Conservation (phyloP, 2,797 vertebrate species). For the Danio aesculapii region DNA sequence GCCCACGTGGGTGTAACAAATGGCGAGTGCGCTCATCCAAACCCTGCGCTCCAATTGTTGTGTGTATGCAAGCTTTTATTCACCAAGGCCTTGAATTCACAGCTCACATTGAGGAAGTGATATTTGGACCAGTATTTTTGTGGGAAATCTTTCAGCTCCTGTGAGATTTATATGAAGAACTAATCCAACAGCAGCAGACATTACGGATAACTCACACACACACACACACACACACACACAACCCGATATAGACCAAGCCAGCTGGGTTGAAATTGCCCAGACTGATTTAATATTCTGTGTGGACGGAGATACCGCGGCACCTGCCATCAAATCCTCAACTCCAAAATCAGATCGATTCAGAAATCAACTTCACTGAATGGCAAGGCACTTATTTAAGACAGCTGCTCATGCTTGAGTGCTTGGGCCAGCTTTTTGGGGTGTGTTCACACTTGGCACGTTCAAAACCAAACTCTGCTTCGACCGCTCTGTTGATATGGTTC, state of each 20-base stretch:
- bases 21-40: neutral
- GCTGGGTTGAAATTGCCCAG: conserved; percentile 32
- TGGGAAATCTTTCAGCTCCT: conserved; percentile 20
- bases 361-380: conserved; percentile 33
- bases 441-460: no score
- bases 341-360: conserved; percentile 31
- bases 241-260: conserved; percentile 8
- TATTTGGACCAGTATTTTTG: conserved; percentile 16
- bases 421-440: neutral
- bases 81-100: conserved; percentile 11
- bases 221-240: conserved; percentile 16
- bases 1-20: conserved; percentile 17
- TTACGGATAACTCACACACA: conserved; percentile 18
- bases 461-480: no score
- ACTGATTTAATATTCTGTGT: conserved; percentile 37
- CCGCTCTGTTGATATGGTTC: no score
- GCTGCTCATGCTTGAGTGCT: conserved; percentile 13
- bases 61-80: neutral
- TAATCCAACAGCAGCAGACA: conserved; percentile 35
- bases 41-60: neutral
- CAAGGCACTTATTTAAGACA: conserved; percentile 15
- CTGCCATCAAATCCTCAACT: conserved; percentile 11
- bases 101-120: conserved; percentile 17
- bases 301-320: conserved; percentile 22
- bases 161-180: conserved; percentile 22